Evolutionary conservation across 2,888 invertebrate genomes (phyloP).

Genomic region (Torymus aiolomorphi): DNA sequence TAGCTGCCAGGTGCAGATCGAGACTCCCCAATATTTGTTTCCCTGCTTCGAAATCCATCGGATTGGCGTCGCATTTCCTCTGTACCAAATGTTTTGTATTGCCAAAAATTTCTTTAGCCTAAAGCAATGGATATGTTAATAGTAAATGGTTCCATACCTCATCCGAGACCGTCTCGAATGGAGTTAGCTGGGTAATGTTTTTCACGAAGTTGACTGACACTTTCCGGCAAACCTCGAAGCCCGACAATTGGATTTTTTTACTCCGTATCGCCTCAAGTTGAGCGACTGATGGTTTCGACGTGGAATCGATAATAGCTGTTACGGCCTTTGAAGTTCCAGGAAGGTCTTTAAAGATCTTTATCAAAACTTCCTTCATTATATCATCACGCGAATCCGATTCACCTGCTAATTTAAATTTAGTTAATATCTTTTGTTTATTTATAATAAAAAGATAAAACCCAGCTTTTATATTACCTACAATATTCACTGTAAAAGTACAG

Average conservation of each 20-base stretch:
- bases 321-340: slow-evolving; percentile 67
- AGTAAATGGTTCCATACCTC: background rate
- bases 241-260: slow-evolving; percentile 69
- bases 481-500: no score
- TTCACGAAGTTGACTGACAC: slow-evolving; percentile 62
- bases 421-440: no score
- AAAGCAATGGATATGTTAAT: no score
- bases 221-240: slow-evolving; percentile 71
- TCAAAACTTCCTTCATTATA: slow-evolving; percentile 68
- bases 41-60: slow-evolving; percentile 65
- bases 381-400: slow-evolving; percentile 64
- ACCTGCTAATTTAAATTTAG: slow-evolving; percentile 57
- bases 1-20: slow-evolving; percentile 71
- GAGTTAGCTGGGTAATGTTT: background rate
- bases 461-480: no score
- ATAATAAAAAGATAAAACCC: no score
- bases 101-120: no score
- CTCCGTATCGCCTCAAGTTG: slow-evolving; percentile 64
- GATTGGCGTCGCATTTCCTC: slow-evolving; percentile 14
- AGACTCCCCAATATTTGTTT: slow-evolving; percentile 69
- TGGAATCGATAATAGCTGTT: slow-evolving; percentile 64
- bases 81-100: background rate
- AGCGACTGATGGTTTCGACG: slow-evolving; percentile 60
- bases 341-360: slow-evolving; percentile 70
- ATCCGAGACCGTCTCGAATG: background rate